A percentile compares a stretch with the other conserved stretches of the same genome.
Evolutionary conservation across 1,140 invertebrate species (phyloP).

Genomic region (Nasonia longicornis): DNA sequence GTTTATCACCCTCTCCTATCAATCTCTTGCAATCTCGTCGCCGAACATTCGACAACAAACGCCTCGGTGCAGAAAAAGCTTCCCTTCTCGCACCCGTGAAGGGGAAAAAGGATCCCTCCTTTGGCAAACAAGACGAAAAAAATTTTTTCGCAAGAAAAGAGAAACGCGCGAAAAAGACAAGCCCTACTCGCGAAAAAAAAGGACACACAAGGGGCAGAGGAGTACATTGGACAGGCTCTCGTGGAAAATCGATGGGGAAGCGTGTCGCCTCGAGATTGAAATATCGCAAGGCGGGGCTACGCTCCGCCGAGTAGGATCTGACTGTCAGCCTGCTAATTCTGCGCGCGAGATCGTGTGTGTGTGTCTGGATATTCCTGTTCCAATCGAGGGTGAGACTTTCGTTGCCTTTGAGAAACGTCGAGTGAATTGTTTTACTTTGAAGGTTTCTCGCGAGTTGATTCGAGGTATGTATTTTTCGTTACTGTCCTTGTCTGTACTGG

Average conservation of each 20-base stretch:
- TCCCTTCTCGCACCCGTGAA: not conserved
- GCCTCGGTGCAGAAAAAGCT: not conserved
- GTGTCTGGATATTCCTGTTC: not conserved
- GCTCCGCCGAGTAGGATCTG: conserved; percentile 44
- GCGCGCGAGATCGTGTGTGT: not conserved
- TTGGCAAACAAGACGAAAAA: not conserved
- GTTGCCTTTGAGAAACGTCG: too few species aligned
- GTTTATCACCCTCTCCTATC: not conserved
- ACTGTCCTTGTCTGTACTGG: too few species aligned
- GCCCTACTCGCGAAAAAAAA: not conserved
- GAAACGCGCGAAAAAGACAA: not conserved
- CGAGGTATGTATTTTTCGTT: too few species aligned
- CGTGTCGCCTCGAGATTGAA: conserved; percentile 53
- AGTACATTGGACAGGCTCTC: not conserved
- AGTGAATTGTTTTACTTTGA: too few species aligned
- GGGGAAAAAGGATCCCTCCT: not conserved
- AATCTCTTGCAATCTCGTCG: not conserved
- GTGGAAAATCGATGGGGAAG: conserved; percentile 51
- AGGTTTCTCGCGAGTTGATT: too few species aligned
- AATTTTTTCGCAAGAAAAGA: not conserved
- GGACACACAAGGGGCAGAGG: not conserved
- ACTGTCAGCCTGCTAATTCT: conserved; percentile 16
- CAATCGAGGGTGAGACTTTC: too few species aligned
- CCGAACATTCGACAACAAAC: not conserved
- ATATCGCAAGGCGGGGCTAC: conserved; percentile 47